phyloP scores from a whole-genome alignment of 2,888 invertebrate species.

The Mactromeris polynyma region DNA sequence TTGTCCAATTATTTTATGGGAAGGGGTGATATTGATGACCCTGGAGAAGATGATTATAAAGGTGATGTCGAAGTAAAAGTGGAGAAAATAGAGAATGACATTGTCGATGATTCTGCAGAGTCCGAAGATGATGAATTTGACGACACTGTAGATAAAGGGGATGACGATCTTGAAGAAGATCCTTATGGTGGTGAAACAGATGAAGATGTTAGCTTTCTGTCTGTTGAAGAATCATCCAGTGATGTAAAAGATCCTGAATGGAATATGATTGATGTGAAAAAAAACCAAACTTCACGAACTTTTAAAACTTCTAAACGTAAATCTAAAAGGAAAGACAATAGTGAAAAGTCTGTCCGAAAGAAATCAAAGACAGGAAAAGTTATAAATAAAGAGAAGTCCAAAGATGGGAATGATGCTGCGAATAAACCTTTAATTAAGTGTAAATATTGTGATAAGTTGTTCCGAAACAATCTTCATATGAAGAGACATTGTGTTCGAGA shows the following conservation, averaged over 20 bases:
- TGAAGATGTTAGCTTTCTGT: background rate
- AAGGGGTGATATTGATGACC: background rate
- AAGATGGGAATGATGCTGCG: background rate
- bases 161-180: background rate
- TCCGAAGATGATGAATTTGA: background rate
- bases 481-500: conserved; percentile 24
- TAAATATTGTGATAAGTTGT: conserved; percentile 20
- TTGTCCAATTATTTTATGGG: background rate
- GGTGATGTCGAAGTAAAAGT: conserved; percentile 23
- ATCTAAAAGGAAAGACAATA: background rate
- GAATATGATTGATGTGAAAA: background rate
- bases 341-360: background rate
- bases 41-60: background rate
- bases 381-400: background rate
- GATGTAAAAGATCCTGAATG: background rate
- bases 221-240: background rate
- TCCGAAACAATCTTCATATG: conserved; percentile 14
- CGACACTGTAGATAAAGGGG: background rate
- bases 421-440: conserved; percentile 21
- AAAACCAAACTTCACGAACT: background rate
- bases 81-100: conserved; percentile 13
- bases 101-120: background rate
- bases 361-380: background rate
- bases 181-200: conserved; percentile 28
- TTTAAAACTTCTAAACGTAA: background rate